A percentile compares a stretch with the other conserved stretches of the same genome.
These are phyloP conservation scores for Lithobius niger DNA, from an alignment of 1,140 invertebrate genomes.

Conservation along the genomic window DNA sequence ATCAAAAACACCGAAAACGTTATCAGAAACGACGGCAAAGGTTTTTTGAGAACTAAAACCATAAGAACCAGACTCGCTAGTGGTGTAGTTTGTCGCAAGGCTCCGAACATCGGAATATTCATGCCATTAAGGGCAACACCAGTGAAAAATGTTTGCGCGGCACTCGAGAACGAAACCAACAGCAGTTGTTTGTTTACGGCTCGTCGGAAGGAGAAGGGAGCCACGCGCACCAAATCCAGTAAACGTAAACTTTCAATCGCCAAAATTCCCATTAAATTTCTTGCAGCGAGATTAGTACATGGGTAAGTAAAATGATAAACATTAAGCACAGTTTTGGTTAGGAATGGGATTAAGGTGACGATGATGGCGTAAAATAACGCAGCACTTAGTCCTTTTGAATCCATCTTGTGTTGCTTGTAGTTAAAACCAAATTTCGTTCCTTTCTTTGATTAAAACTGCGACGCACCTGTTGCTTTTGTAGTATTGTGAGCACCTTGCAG, in stretches of 20 bases:
- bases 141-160: neutral
- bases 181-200: neutral
- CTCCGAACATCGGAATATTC: constrained; percentile 41
- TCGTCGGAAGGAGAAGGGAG: neutral
- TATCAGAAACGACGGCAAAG: constrained; percentile 27
- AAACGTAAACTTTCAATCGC: neutral
- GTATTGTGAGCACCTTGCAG: too few species aligned
- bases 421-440: too few species aligned
- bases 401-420: too few species aligned
- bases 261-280: neutral
- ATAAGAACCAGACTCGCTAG: constrained; percentile 35
- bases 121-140: constrained; percentile 24
- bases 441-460: too few species aligned
- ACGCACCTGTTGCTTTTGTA: too few species aligned
- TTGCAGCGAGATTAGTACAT: neutral
- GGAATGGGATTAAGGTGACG: neutral
- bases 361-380: neutral
- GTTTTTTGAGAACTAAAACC: constrained; percentile 31
- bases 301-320: neutral
- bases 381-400: too few species aligned
- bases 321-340: neutral
- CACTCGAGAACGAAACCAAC: neutral
- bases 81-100: constrained; percentile 37
- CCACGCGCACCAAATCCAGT: neutral
- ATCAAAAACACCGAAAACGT: constrained; percentile 30